A percentile compares a stretch with the other conserved stretches of the same genome.
Conservation (phyloP, 1,140 invertebrate species). For the Drosophila bocki region DNA sequence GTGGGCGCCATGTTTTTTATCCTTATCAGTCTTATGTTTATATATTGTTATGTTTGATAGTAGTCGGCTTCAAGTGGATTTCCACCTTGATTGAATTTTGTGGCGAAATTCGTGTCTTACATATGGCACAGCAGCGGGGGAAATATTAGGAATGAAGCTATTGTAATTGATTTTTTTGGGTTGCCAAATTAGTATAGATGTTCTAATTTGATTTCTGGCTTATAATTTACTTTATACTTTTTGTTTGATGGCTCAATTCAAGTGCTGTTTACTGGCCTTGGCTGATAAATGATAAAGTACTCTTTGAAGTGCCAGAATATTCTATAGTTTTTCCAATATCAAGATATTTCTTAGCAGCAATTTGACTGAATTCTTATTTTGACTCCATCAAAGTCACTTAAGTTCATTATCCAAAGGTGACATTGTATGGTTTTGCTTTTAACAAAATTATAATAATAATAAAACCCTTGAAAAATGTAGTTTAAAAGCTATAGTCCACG, state of each 20-base stretch:
- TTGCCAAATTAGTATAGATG: constrained; percentile 13
- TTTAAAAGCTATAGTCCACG: neutral
- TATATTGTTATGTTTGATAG: constrained; percentile 20
- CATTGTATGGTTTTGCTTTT: too few species aligned
- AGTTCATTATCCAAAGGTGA: neutral
- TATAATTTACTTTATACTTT: neutral
- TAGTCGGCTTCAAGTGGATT: constrained; percentile 21
- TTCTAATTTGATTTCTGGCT: constrained; percentile 30
- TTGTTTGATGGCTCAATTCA: constrained; percentile 12
- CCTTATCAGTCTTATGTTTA: constrained; percentile 38
- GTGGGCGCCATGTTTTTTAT: constrained; percentile 12
- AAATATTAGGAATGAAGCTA: neutral
- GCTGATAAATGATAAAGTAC: constrained; percentile 13
- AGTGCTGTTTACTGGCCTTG: neutral
- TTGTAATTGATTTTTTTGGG: neutral
- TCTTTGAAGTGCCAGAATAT: constrained; percentile 9
- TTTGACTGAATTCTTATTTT: neutral
- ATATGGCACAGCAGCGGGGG: constrained; percentile 13
- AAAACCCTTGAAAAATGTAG: neutral
- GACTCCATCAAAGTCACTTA: neutral
- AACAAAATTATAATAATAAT: neutral
- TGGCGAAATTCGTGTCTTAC: constrained; percentile 62
- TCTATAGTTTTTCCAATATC: neutral
- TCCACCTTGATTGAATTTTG: constrained; percentile 48
- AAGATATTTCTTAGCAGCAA: neutral